These are phyloP conservation scores for Lophotis ruficrista DNA, from an alignment of 2,113 vertebrate genomes.

Conservation along the genomic window DNA sequence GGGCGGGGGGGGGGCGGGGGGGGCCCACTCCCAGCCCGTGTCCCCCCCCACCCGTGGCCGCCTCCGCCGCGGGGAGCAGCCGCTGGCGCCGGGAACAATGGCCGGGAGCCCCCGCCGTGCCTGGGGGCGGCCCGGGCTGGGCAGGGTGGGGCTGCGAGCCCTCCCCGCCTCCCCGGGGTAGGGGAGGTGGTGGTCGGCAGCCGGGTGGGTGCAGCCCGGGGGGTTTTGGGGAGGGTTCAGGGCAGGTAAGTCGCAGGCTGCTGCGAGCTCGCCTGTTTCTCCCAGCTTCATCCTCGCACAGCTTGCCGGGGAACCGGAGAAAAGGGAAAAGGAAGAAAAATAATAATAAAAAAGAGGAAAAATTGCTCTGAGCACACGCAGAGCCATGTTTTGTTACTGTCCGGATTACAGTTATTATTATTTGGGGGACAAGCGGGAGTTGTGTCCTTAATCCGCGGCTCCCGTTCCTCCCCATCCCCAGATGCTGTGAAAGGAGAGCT, in stretches of 20 bases:
- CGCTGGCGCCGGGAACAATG: background rate
- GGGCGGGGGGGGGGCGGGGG: background rate
- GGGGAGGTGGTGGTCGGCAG: background rate
- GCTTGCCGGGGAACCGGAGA: background rate
- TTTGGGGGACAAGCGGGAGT: slow-evolving; percentile 33
- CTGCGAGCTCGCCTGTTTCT: background rate
- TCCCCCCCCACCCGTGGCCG: background rate
- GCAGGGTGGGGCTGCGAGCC: background rate
- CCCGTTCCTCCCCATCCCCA: slow-evolving; percentile 16
- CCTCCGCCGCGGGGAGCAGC: background rate
- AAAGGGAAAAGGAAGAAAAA: background rate
- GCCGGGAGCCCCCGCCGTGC: background rate
- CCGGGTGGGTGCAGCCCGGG: background rate
- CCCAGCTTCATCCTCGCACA: background rate
- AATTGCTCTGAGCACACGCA: slow-evolving; percentile 2
- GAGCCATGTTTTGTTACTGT: slow-evolving; percentile 7
- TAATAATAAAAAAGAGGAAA: background rate
- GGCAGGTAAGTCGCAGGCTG: slow-evolving; percentile 7
- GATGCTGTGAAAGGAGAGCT: slow-evolving; percentile 32
- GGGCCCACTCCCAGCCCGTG: background rate
- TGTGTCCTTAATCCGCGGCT: slow-evolving; percentile 53
- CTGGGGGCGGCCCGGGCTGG: background rate
- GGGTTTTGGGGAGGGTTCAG: background rate
- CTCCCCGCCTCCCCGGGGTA: background rate
- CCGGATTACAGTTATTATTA: slow-evolving; percentile 39